Conservation (phyloP, 2,888 invertebrate species). For the Drosophila cognata region DNA sequence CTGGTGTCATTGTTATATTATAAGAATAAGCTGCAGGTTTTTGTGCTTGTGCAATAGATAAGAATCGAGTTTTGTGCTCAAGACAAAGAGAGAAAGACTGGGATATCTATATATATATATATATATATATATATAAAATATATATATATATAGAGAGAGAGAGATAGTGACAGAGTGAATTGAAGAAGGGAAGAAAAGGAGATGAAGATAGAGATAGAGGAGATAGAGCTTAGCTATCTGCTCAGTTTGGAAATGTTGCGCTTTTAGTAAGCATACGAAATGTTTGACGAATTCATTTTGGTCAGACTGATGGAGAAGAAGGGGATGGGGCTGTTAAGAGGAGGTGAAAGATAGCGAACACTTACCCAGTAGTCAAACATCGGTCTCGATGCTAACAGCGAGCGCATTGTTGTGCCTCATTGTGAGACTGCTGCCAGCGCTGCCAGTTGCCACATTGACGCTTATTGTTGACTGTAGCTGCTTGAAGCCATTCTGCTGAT, state of each 20-base stretch:
- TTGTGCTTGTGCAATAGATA: slow-evolving; percentile 41
- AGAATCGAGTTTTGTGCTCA: slow-evolving; percentile 40
- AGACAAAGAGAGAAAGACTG: slow-evolving; percentile 10
- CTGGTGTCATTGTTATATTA: slow-evolving; percentile 17
- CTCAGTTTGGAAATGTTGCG: slow-evolving; percentile 2
- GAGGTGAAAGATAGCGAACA: slow-evolving; percentile 45
- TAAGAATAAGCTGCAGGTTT: slow-evolving; percentile 11
- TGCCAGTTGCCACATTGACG: slow-evolving; percentile 68
- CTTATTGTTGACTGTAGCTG: slow-evolving; percentile 78
- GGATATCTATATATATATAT: not conserved
- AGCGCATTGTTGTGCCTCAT: slow-evolving; percentile 93
- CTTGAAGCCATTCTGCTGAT: slow-evolving; percentile 79
- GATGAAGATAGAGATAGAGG: slow-evolving; percentile 3
- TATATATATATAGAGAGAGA: slow-evolving; percentile 7
- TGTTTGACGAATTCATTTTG: slow-evolving; percentile 6
- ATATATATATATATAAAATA: not conserved
- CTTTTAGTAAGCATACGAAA: slow-evolving; percentile 15
- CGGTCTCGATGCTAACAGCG: slow-evolving; percentile 96
- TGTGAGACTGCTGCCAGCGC: slow-evolving; percentile 88
- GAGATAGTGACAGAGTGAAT: slow-evolving; percentile 19
- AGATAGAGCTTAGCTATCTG: slow-evolving; percentile 9
- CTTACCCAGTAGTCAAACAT: slow-evolving; percentile 97
- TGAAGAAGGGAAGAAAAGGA: slow-evolving; percentile 13
- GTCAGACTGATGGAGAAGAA: slow-evolving; percentile 15
- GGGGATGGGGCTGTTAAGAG: slow-evolving; percentile 2